Evolutionary conservation across 2,797 vertebrate genomes (phyloP).

Genomic region (Lepilemur ruficaudatus): DNA sequence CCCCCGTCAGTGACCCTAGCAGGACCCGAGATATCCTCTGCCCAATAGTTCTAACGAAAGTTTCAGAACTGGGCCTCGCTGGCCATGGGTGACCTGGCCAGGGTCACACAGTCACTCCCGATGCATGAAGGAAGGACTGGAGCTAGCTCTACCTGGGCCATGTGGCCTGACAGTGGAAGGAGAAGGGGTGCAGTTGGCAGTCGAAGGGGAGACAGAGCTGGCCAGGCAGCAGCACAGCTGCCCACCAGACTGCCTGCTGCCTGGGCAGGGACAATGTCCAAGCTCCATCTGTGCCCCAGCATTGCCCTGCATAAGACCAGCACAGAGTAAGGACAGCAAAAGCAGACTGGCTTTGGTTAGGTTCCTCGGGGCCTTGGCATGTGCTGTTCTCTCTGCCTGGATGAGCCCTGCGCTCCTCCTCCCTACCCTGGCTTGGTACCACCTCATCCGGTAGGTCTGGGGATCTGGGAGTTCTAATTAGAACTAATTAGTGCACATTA

Average conservation of each 20-base stretch:
- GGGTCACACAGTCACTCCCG: not conserved
- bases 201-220: not conserved
- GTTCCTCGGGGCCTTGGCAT: not conserved
- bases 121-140: not conserved
- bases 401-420: accelerated
- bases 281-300: not conserved
- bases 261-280: accelerated
- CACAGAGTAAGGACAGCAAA: not conserved
- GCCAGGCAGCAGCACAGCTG: not conserved
- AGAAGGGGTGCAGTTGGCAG: not conserved
- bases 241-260: not conserved
- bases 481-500: too few species aligned
- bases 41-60: too few species aligned
- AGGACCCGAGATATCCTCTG: not conserved
- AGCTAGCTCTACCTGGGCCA: not conserved
- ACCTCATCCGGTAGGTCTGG: not conserved
- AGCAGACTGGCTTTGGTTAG: not conserved
- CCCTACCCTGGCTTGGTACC: accelerated
- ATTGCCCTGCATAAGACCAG: accelerated
- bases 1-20: not conserved
- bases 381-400: not conserved
- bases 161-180: not conserved
- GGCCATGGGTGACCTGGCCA: not conserved
- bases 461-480: not conserved
- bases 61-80: not conserved